Percentiles rank a stretch among this genome's conserved stretches.
phyloP scores from a whole-genome alignment of 2,888 invertebrate genomes.

The Chloroclysta siterata region DNA sequence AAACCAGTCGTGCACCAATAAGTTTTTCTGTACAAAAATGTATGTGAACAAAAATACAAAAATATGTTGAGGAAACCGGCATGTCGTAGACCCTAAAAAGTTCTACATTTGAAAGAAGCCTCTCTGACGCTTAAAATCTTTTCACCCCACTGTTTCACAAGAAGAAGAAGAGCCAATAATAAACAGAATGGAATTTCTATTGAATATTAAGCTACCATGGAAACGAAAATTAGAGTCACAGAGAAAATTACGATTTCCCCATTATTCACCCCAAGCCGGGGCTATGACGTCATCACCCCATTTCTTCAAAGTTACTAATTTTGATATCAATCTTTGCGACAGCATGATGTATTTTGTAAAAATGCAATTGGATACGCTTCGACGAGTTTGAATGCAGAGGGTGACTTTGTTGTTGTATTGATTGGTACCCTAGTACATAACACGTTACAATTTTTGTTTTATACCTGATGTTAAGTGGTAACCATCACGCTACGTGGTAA shows the following conservation, averaged over 20 bases:
- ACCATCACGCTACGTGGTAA: too few species aligned
- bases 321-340: constrained; percentile 46
- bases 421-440: neutral
- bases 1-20: too few species aligned
- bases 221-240: constrained; percentile 30
- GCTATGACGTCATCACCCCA: constrained; percentile 45
- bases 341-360: constrained; percentile 29
- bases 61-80: too few species aligned
- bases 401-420: constrained; percentile 10
- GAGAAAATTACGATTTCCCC: constrained; percentile 33
- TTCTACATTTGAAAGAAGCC: too few species aligned
- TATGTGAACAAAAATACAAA: too few species aligned
- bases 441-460: too few species aligned
- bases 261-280: constrained; percentile 36
- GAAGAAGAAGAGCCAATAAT: too few species aligned
- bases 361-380: constrained; percentile 43
- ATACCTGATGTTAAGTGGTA: too few species aligned
- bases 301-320: constrained; percentile 38
- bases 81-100: too few species aligned
- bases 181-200: neutral
- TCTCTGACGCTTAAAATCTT: too few species aligned
- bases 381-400: constrained; percentile 32
- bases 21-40: too few species aligned
- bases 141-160: too few species aligned
- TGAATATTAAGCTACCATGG: constrained; percentile 4